Evolutionary conservation across 2,888 invertebrate genomes (phyloP).

Genomic region (Cantharis rustica): DNA sequence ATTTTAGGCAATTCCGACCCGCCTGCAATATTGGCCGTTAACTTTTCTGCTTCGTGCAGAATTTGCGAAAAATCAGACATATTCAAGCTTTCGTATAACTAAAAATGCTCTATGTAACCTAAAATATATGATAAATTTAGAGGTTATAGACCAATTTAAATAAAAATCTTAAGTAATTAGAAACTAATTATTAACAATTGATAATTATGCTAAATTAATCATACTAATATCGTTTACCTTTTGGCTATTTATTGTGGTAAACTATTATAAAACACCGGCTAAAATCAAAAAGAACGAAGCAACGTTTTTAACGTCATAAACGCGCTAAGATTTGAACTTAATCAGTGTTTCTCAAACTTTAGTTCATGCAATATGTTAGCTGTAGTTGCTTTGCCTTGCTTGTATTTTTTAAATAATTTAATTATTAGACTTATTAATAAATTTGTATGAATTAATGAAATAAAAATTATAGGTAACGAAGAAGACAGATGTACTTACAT

Average conservation of each 20-base stretch:
- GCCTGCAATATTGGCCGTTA: constrained; percentile 86
- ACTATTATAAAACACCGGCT: neutral
- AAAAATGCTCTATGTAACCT: neutral
- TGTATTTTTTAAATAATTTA: too few species aligned
- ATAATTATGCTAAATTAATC: neutral
- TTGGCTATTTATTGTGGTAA: neutral
- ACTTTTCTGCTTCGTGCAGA: constrained; percentile 88
- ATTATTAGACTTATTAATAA: too few species aligned
- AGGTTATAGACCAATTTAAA: neutral
- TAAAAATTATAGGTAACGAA: too few species aligned
- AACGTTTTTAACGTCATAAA: neutral
- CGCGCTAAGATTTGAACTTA: neutral
- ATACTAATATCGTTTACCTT: neutral
- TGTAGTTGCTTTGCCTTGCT: too few species aligned
- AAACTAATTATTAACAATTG: neutral
- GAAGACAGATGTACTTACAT: too few species aligned
- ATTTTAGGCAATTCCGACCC: constrained; percentile 84
- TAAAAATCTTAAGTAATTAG: neutral
- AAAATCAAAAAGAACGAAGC: neutral
- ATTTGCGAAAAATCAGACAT: constrained; percentile 79
- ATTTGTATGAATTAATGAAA: too few species aligned
- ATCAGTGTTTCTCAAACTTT: neutral
- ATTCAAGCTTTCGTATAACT: neutral
- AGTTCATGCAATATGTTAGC: too few species aligned
- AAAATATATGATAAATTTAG: neutral